Conservation (phyloP, 2,888 invertebrate species). For the Anagyrus pseudococci region DNA sequence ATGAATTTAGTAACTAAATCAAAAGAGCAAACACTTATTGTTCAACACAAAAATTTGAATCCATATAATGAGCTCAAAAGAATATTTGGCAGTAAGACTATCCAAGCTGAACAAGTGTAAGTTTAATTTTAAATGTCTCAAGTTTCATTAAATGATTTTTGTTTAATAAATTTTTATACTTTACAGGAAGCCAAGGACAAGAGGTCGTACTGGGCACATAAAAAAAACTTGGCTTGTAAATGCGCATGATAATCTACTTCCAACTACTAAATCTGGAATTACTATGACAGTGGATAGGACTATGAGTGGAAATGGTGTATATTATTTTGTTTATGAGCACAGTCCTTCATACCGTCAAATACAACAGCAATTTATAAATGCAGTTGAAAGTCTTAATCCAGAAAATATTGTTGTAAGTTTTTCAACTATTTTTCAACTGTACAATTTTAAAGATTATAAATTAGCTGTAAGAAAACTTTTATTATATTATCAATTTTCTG, state of each 20-base stretch:
- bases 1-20: constrained; percentile 36
- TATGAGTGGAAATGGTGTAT: constrained; percentile 58
- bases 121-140: constrained; percentile 7
- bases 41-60: constrained; percentile 77
- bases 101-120: constrained; percentile 71
- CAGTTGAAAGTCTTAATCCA: constrained; percentile 80
- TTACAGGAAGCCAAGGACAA: constrained; percentile 66
- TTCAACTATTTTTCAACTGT: no score
- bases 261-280: constrained; percentile 73
- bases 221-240: constrained; percentile 73
- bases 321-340: constrained; percentile 79
- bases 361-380: constrained; percentile 77
- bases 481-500: constrained; percentile 19
- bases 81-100: constrained; percentile 81
- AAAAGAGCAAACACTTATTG: constrained; percentile 66
- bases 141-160: no score
- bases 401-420: constrained; percentile 74
- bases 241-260: constrained; percentile 77
- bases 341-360: constrained; percentile 75
- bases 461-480: not conserved
- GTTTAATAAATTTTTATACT: constrained; percentile 18
- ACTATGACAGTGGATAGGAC: constrained; percentile 72
- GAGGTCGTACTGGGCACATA: constrained; percentile 66
- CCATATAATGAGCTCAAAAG: constrained; percentile 81
- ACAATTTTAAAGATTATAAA: constrained; percentile 3